Evolutionary conservation across 2,797 vertebrate species (phyloP), one percentile per base, ranked within the genome.

Genomic region (Danio kyathit): DNA sequence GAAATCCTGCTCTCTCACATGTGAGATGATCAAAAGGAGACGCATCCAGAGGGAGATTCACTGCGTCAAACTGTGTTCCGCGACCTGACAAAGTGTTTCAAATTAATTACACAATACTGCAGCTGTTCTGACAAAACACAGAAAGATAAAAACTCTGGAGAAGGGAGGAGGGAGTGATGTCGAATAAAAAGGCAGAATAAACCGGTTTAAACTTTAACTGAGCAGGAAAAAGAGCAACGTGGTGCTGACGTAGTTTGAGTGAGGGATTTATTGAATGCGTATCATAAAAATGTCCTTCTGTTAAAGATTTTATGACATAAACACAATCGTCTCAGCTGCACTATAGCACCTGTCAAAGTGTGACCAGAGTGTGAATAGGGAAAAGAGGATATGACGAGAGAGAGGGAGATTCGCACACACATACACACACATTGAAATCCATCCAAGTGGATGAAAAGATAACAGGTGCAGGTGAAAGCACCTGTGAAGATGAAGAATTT

Each of bases 391-490:
- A 44, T 80, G 59, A 29, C 51, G 14, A 66, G 7, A 76, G 43
- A 76, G 21, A 80, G 41, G 41, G 48, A 74, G 29, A 56, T 29
- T 29, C 29, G 3, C 29, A 29, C 29, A 29, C 29, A 29, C 29
- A 29, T 29, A 29, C 29, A 29, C 10, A 74, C 46, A 83, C 60
- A 78, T 51, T 51, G 67, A 74, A 29, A 59, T 78, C 40, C 59
- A 78, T 73, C 67, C 75, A 82, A 63, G 60, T 76, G 74, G 19
- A 80, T 72, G 60, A 64, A 80, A 80, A 73, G 78, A 46, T 65
- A 80, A 73, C 59, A 80, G 78, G 59, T 80, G 70, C 70, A 43
- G 16, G 17, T 80, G 59, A 80, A 64, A 60, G 46, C 57, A 79
- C 17, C 38, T 72, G 77, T 43, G 77, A 59, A 41, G 65, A 78